Conservation (phyloP, 1,140 invertebrate genomes). For the Whitmania pigra region DNA sequence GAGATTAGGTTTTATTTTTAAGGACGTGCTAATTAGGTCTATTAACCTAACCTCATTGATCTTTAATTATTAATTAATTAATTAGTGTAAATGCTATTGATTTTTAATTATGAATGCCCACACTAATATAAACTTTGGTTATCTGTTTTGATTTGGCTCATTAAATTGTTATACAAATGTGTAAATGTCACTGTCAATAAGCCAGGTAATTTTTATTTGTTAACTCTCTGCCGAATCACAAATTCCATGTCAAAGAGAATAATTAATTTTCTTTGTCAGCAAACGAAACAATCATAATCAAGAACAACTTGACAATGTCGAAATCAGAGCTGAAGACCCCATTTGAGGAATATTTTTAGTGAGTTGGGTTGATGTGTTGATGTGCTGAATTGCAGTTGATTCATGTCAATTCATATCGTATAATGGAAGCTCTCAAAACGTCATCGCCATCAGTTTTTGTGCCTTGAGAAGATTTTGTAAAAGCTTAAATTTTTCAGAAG, state of each 20-base stretch:
- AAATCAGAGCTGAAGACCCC: constrained; percentile 13
- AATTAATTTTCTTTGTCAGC: neutral
- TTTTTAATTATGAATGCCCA: no score
- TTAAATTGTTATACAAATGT: neutral
- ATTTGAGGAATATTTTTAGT: constrained; percentile 23
- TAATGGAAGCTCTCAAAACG: no score
- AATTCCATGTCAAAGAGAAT: neutral
- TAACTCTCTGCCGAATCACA: no score
- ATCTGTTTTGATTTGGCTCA: neutral
- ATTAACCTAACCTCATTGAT: no score
- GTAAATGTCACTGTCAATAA: neutral
- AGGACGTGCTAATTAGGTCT: no score
- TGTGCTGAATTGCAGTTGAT: neutral
- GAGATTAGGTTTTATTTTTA: no score
- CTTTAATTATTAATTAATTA: no score
- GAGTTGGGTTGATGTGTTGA: neutral
- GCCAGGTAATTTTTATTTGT: neutral
- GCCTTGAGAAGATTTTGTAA: neutral
- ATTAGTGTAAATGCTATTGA: no score
- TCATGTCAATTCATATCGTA: neutral
- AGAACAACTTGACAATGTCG: constrained; percentile 1
- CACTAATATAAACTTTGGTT: neutral
- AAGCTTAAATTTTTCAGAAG: neutral
- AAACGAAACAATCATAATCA: neutral
- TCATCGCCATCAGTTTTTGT: no score